Evolutionary conservation across 92 coral and sea anemone genomes (phyloP), one percentile per base, ranked within the genome.

Genomic region (Nematostella vectensis): DNA sequence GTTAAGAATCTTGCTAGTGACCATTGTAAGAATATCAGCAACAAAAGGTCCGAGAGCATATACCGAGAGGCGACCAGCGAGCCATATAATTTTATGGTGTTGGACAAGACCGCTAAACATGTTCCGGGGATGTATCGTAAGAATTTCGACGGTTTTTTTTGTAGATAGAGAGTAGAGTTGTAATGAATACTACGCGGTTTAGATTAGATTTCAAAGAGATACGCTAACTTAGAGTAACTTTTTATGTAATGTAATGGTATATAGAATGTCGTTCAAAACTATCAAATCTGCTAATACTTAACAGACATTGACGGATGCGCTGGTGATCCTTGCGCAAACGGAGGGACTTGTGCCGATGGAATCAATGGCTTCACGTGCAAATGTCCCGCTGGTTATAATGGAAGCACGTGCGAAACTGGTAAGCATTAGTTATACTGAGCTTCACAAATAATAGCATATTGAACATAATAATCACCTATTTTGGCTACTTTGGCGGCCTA

Each of bases 51-150:
- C 38, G 69, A 37, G 20, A 25, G 27, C 30, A 62, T 62, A 26
- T 62, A 62, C 50, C 58, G 59, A 28, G 27, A 33, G 31, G 67
- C 67, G 31, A 61, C 67, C 29, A 43, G 19, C 47, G 67, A 61
- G 26, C 56, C 40, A 18, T 59, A 22, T 42, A 38, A 31, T 59
- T 59, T 59, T 21, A 59, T 59, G 53, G 30, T 39, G 12, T 25
- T 61, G 23, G 67, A 61, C 21, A 61, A 61, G 25, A 47, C 67
- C 4, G 20, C 55, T 11, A 45, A 61, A 29, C 27, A 61, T 31
- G 11, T 61, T 43, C 67, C 67, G 0, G 67, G 47, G 53, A 61
- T 47, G 56, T 61, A 61, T 61, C 29, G 67, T 19, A 44, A 28
- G 31, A 61, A 61, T 11, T 61, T 61, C 22, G 59, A 54, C 29